These are phyloP conservation scores for Phragmatobia fuliginosa DNA, from an alignment of 2,888 invertebrate genomes.

Conservation along the genomic window DNA sequence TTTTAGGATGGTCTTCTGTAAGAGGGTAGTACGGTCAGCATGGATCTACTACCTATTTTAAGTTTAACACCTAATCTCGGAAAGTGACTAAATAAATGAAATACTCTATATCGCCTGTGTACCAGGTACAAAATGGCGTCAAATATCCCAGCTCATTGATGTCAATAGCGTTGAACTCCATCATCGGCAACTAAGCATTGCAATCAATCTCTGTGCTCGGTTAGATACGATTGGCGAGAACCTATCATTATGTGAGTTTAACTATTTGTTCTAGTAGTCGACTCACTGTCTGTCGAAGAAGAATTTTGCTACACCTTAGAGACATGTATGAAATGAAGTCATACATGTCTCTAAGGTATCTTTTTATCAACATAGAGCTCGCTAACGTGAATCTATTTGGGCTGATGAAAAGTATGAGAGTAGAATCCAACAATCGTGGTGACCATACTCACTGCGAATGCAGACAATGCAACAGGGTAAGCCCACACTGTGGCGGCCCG, in stretches of 20 bases:
- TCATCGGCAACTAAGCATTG: conserved; percentile 50
- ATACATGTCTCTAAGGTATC: no score
- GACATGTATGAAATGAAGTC: no score
- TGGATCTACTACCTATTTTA: no score
- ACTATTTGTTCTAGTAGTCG: conserved; percentile 18
- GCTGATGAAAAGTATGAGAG: no score
- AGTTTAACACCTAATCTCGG: conserved; percentile 10
- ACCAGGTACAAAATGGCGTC: conserved; percentile 16
- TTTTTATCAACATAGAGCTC: no score
- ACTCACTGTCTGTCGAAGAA: not conserved
- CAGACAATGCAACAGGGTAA: no score
- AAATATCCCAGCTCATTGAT: conserved; percentile 46
- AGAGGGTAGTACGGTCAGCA: no score
- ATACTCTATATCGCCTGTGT: not conserved
- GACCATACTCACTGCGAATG: no score
- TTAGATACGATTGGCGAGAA: conserved; percentile 51
- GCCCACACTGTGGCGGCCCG: no score
- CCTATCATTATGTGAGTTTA: conserved; percentile 45
- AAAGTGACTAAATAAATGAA: conserved; percentile 2
- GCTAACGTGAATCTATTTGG: no score
- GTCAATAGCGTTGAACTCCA: conserved; percentile 45
- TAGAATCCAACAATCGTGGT: no score
- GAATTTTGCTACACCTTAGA: not conserved
- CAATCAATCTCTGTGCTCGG: conserved; percentile 57
- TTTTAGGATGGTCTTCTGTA: no score